phyloP scores from a whole-genome alignment of 2,888 invertebrate species.

The Iphiclides podalirius region DNA sequence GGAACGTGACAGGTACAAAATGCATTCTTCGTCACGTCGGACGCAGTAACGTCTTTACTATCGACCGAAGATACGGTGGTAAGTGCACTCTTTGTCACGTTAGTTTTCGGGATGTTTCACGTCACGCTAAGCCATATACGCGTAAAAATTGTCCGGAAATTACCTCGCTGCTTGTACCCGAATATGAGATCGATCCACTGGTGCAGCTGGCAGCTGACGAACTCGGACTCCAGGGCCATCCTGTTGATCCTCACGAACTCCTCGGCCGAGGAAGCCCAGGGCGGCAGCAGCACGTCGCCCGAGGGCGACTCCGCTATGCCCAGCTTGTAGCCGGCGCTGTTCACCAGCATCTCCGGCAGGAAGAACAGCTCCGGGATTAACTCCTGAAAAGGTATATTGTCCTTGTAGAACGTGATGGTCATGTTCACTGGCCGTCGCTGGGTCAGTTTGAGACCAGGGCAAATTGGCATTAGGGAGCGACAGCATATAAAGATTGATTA shows the following conservation, averaged over 20 bases:
- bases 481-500: too few relatives aligned
- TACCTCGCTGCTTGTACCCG: constrained; percentile 98
- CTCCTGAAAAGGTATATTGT: constrained; percentile 83
- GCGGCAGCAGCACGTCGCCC: constrained; percentile 94
- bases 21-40: too few relatives aligned
- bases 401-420: background rate
- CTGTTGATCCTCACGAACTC: constrained; percentile 98
- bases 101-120: too few relatives aligned
- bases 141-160: too few relatives aligned
- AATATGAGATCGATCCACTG: constrained; percentile 99
- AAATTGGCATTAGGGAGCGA: too few relatives aligned
- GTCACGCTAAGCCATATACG: too few relatives aligned
- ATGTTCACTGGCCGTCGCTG: too few relatives aligned
- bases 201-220: constrained; percentile 99
- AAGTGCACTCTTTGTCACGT: too few relatives aligned
- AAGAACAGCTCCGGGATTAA: constrained; percentile 99
- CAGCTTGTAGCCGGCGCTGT: constrained; percentile 88
- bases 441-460: too few relatives aligned
- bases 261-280: constrained; percentile 98
- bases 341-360: constrained; percentile 98
- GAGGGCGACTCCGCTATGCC: constrained; percentile 92
- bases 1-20: too few relatives aligned
- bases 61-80: too few relatives aligned
- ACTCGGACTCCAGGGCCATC: constrained; percentile 99
- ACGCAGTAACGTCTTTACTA: too few relatives aligned